These are phyloP conservation scores for Trissonchulus latispiculum DNA, from an alignment of 2,888 invertebrate genomes.

Conservation along the genomic window DNA sequence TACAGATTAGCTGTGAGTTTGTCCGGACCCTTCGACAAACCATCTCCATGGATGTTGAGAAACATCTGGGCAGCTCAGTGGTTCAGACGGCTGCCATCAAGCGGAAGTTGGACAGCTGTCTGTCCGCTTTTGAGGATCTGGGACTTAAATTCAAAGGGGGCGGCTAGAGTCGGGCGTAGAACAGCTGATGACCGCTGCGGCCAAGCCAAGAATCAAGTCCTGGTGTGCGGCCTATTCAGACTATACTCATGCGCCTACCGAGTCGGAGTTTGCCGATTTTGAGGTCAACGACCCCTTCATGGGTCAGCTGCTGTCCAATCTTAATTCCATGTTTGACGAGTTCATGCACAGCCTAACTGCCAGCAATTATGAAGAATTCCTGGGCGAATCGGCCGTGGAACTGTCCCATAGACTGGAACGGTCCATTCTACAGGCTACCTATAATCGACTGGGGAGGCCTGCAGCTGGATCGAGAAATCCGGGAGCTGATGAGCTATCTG, in stretches of 20 bases:
- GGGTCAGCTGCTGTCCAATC: conserved; percentile 32
- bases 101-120: too few species aligned
- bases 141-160: conserved; percentile 29
- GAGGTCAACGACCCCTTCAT: conserved; percentile 79
- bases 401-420: conserved; percentile 68
- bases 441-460: conserved; percentile 72
- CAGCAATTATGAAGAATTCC: conserved; percentile 65
- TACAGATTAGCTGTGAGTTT: too few species aligned
- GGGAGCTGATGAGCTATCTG: conserved; percentile 74
- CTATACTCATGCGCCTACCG: conserved; percentile 66
- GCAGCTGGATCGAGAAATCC: conserved; percentile 79
- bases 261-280: conserved; percentile 68
- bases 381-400: conserved; percentile 64
- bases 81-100: too few species aligned
- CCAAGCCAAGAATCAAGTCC: conserved; percentile 69
- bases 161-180: conserved; percentile 32
- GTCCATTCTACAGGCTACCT: conserved; percentile 65
- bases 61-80: too few species aligned
- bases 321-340: conserved; percentile 27
- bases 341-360: conserved; percentile 59
- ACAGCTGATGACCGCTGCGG: conserved; percentile 65
- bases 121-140: conserved; percentile 38
- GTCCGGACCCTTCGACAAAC: too few species aligned
- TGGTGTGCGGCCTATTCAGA: conserved; percentile 71
- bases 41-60: too few species aligned